phyloP scores from a whole-genome alignment of 2,113 vertebrate species.

The Etia nguti region DNA sequence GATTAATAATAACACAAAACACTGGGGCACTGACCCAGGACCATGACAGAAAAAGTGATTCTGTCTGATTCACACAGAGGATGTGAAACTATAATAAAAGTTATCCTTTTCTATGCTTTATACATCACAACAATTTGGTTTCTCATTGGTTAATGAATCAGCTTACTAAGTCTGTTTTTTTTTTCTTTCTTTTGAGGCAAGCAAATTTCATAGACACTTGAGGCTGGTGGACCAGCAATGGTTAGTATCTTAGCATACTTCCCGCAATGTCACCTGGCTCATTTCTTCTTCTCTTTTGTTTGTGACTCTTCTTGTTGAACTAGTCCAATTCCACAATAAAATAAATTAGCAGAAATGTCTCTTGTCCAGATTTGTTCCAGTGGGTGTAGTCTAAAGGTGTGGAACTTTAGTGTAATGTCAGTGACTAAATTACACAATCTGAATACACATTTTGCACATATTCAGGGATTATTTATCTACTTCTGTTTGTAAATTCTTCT shows the following conservation, averaged over 20 bases:
- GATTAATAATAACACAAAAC: too few species aligned
- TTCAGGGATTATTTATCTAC: neutral
- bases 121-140: too few species aligned
- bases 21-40: too few species aligned
- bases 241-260: neutral
- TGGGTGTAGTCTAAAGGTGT: neutral
- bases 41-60: neutral
- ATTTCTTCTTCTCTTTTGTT: neutral
- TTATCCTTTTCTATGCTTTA: too few species aligned
- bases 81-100: too few species aligned
- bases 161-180: too few species aligned
- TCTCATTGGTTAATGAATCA: too few species aligned
- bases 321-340: neutral
- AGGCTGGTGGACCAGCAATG: neutral
- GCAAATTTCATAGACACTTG: too few species aligned
- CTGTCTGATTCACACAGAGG: neutral
- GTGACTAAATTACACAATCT: neutral
- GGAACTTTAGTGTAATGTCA: neutral
- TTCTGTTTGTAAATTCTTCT: neutral
- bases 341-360: neutral
- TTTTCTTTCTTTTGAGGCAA: too few species aligned
- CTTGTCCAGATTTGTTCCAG: neutral
- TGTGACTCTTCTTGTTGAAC: too few species aligned
- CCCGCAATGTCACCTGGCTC: neutral
- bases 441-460: neutral